These are phyloP conservation scores for Artemia sp. DNA, from an alignment of 2,888 invertebrate species.

Conservation along the genomic window DNA sequence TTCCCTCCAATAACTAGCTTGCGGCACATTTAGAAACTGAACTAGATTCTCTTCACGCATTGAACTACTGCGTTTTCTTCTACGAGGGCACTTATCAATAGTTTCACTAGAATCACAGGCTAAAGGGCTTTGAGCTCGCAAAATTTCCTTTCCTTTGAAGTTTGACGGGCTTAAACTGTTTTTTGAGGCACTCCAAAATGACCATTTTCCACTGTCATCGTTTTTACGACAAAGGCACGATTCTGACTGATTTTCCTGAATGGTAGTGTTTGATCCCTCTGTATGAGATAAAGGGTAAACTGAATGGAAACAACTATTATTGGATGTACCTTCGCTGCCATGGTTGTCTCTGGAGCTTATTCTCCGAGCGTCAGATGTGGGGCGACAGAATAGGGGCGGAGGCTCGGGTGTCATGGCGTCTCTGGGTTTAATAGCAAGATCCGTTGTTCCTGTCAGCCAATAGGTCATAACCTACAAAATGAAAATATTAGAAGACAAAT, in stretches of 20 bases:
- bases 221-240: not conserved
- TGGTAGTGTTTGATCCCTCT: not conserved
- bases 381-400: slow-evolving; percentile 61
- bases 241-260: not conserved
- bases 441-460: slow-evolving; percentile 60
- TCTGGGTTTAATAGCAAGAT: slow-evolving; percentile 50
- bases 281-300: slow-evolving; percentile 9
- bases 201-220: slow-evolving; percentile 8
- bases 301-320: not conserved
- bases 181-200: slow-evolving; percentile 2
- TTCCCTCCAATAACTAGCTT: slow-evolving; percentile 17
- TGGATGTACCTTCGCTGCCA: not conserved
- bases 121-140: not conserved
- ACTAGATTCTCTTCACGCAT: not conserved
- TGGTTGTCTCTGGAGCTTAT: not conserved
- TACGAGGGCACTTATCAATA: not conserved
- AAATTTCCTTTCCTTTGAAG: not conserved
- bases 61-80: slow-evolving; percentile 1
- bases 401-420: slow-evolving; percentile 50
- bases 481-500: slow-evolving; percentile 26
- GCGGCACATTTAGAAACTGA: slow-evolving; percentile 21
- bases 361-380: slow-evolving; percentile 18
- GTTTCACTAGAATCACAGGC: slow-evolving; percentile 2
- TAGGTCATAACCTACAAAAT: slow-evolving; percentile 44
- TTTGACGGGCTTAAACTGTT: slow-evolving; percentile 7